phyloP scores from a whole-genome alignment of 1,140 invertebrate genomes.

The Rhagoletis zephyria region DNA sequence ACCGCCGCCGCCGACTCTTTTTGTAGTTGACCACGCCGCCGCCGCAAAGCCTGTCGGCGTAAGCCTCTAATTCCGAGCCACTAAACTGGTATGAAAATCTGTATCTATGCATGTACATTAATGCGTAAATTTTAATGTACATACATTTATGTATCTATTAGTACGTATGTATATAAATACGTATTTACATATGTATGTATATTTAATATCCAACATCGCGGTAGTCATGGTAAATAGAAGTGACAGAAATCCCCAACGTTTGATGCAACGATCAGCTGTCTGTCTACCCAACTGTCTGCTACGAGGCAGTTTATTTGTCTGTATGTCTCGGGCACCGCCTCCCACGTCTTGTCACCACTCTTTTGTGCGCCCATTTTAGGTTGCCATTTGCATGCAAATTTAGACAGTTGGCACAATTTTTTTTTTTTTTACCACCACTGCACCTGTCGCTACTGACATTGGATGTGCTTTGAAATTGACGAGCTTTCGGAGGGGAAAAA shows the following conservation, averaged over 20 bases:
- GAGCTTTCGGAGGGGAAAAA: background rate
- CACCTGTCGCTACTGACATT: background rate
- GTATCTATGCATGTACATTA: background rate
- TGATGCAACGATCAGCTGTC: background rate
- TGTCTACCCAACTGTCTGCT: background rate
- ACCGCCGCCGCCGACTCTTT: too few species aligned
- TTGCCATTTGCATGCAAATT: slow-evolving; percentile 12
- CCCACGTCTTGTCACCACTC: background rate
- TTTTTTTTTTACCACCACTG: slow-evolving; percentile 4
- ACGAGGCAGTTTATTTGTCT: background rate
- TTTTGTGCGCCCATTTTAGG: background rate
- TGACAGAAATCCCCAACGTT: background rate
- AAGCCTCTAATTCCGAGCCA: too few species aligned
- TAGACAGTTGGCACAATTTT: background rate
- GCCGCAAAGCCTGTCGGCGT: too few species aligned
- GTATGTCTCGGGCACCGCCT: background rate
- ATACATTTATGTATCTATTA: too few species aligned
- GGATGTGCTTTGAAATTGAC: background rate
- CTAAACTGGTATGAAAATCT: too few species aligned
- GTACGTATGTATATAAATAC: too few species aligned
- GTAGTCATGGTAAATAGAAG: background rate
- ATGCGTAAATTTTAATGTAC: too few species aligned
- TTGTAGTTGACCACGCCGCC: too few species aligned
- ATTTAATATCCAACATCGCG: background rate
- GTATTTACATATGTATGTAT: background rate